Conservation (phyloP, 2,888 invertebrate genomes). For the Nymphalis polychloros region DNA sequence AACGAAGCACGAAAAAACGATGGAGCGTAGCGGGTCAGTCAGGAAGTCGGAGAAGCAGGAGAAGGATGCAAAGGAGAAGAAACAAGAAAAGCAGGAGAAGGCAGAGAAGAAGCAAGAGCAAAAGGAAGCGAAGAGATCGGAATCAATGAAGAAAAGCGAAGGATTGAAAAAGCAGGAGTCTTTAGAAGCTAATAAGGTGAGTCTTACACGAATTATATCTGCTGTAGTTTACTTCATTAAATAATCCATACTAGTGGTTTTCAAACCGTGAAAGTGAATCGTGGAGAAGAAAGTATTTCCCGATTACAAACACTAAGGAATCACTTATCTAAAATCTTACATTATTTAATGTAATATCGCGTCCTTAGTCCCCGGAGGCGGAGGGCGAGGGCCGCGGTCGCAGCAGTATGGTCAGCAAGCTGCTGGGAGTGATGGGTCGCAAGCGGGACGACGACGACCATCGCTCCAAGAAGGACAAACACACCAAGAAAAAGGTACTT, state of each 20-base stretch:
- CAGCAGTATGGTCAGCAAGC: slow-evolving; percentile 75
- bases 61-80: slow-evolving; percentile 54
- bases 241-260: too few relatives aligned
- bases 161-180: slow-evolving; percentile 69
- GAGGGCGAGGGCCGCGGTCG: slow-evolving; percentile 49
- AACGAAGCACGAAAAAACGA: slow-evolving; percentile 45
- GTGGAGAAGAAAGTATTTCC: too few relatives aligned
- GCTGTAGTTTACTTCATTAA: too few relatives aligned
- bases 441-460: slow-evolving; percentile 68
- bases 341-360: not conserved
- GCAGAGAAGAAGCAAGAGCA: slow-evolving; percentile 52
- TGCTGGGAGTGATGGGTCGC: slow-evolving; percentile 75
- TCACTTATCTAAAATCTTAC: too few relatives aligned
- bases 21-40: slow-evolving; percentile 64
- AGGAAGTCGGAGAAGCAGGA: slow-evolving; percentile 51
- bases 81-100: slow-evolving; percentile 62
- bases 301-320: too few relatives aligned
- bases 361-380: slow-evolving; percentile 57
- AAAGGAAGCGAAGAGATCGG: slow-evolving; percentile 61
- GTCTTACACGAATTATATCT: not conserved
- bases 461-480: slow-evolving; percentile 58
- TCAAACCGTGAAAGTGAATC: too few relatives aligned
- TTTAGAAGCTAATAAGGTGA: slow-evolving; percentile 66
- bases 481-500: slow-evolving; percentile 66
- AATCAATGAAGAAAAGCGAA: slow-evolving; percentile 64